Percentiles rank a stretch among this genome's conserved stretches.
Conservation (phyloP, 2,888 invertebrate genomes). For the Calliscelio sp. region DNA sequence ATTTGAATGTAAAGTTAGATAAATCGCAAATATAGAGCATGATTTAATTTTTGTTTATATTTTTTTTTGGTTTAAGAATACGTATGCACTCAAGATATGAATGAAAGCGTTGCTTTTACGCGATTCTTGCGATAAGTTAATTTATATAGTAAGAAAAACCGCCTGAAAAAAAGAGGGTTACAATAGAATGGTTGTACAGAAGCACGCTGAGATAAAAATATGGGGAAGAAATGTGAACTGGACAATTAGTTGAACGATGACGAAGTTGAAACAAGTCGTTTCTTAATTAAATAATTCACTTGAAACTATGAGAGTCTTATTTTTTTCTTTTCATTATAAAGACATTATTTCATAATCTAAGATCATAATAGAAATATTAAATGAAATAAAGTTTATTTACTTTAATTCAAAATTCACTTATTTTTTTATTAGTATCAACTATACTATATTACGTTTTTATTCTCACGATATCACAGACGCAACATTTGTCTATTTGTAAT, state of each 20-base stretch:
- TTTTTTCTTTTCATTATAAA: no score
- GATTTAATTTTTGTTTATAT: constrained; percentile 37
- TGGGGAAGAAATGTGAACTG: constrained; percentile 23
- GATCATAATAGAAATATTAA: no score
- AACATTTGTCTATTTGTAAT: no score
- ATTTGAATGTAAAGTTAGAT: no score
- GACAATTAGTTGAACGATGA: constrained; percentile 36
- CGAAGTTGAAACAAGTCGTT: constrained; percentile 16
- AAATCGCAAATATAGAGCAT: no score
- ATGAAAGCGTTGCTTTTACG: constrained; percentile 61
- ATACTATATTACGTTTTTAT: no score
- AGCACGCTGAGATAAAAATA: constrained; percentile 52
- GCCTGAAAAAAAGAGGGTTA: constrained; percentile 48
- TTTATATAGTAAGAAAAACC: constrained; percentile 62
- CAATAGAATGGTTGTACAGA: constrained; percentile 62
- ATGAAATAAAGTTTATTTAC: no score
- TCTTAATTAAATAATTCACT: constrained; percentile 25
- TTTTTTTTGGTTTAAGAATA: not conserved
- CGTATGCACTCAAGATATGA: constrained; percentile 40
- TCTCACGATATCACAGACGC: no score
- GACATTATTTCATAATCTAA: no score
- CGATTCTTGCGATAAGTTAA: constrained; percentile 54
- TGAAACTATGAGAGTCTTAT: not conserved
- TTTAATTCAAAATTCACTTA: no score
- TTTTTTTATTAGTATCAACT: no score